phyloP scores from a whole-genome alignment of 2,888 invertebrate species.

The Theodoxus fluviatilis region DNA sequence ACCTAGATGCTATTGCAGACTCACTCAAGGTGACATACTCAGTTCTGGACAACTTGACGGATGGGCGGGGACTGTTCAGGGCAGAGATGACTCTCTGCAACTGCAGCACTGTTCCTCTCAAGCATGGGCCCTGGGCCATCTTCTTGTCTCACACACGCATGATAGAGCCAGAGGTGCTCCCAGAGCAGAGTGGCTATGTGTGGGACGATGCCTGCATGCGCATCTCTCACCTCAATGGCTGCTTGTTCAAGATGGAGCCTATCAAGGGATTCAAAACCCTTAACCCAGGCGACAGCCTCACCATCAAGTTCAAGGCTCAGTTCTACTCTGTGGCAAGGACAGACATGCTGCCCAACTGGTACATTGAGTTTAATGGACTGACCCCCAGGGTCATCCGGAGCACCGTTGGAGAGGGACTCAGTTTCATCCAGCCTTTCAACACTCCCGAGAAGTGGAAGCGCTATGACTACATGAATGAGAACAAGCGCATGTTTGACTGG shows the following conservation, averaged over 20 bases:
- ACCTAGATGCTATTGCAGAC: too few species aligned
- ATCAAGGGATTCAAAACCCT: slow-evolving; percentile 43
- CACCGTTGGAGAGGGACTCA: slow-evolving; percentile 49
- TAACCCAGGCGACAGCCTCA: slow-evolving; percentile 39
- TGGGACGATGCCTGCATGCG: slow-evolving; percentile 41
- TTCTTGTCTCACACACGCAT: slow-evolving; percentile 56
- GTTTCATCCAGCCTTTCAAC: slow-evolving; percentile 51
- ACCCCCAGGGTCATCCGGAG: slow-evolving; percentile 44
- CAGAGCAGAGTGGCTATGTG: slow-evolving; percentile 36
- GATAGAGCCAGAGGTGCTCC: slow-evolving; percentile 49
- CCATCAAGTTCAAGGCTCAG: slow-evolving; percentile 47
- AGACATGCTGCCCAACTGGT: slow-evolving; percentile 57
- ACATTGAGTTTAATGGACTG: slow-evolving; percentile 41
- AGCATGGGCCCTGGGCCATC: slow-evolving; percentile 49
- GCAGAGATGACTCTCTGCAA: too few species aligned
- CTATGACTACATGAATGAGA: slow-evolving; percentile 46
- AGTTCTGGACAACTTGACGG: too few species aligned
- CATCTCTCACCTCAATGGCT: slow-evolving; percentile 52
- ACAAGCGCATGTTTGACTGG: slow-evolving; percentile 38
- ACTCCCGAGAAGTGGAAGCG: slow-evolving; percentile 51
- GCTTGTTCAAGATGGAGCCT: slow-evolving; percentile 50
- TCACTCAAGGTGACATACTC: too few species aligned
- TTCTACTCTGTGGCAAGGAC: slow-evolving; percentile 52
- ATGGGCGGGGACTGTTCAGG: too few species aligned
- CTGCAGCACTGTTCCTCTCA: too few species aligned